Conservation (phyloP, 2,797 vertebrate species). For the Pipistrellus nathusii region DNA sequence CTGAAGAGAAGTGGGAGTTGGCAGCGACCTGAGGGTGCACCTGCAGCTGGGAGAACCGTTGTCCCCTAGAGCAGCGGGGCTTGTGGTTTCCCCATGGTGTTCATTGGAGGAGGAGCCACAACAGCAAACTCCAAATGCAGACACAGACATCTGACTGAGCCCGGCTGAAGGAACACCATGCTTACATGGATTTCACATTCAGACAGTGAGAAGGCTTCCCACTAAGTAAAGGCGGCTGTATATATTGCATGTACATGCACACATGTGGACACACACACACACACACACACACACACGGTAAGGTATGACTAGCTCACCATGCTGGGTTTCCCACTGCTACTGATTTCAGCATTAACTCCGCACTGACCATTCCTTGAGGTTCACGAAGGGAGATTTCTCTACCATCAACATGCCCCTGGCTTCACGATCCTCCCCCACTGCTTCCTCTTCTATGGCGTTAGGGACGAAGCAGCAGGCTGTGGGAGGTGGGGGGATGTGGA, state of each 20-base stretch:
- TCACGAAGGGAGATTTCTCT: neutral
- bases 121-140: neutral
- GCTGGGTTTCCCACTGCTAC: neutral
- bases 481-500: neutral
- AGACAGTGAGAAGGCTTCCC: neutral
- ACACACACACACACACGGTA: fast-evolving
- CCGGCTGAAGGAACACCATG: neutral
- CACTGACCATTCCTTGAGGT: no score
- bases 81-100: neutral
- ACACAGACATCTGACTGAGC: neutral
- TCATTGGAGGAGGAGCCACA: neutral
- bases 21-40: neutral
- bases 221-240: neutral
- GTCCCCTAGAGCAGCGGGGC: neutral
- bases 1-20: neutral
- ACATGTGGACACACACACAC: no score
- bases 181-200: neutral
- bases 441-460: neutral
- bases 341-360: neutral
- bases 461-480: neutral
- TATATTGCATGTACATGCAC: fast-evolving
- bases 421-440: neutral
- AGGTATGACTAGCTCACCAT: neutral
- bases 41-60: neutral
- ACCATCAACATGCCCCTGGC: fast-evolving